Percentiles rank a stretch among this genome's conserved stretches.
phyloP scores from a whole-genome alignment of 23 tunicate species.

The Oikopleura dioica region DNA sequence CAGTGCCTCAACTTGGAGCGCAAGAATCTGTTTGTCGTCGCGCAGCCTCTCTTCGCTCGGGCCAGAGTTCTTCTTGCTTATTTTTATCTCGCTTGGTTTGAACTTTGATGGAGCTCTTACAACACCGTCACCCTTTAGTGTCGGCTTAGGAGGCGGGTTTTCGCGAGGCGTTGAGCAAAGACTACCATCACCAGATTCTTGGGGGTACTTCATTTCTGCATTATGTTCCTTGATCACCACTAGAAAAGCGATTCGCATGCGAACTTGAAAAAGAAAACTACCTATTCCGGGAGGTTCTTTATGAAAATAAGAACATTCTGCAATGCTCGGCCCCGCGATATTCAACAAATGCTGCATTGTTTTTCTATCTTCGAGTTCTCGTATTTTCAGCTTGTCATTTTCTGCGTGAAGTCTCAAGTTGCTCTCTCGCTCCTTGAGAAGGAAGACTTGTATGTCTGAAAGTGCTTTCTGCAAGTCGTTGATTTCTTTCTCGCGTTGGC shows the following conservation, averaged over 20 bases:
- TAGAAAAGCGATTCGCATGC: too few relatives aligned
- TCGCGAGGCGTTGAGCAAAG: too few relatives aligned
- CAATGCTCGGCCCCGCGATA: conserved; percentile 85
- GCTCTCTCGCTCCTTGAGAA: conserved; percentile 78
- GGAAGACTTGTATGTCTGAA: conserved; percentile 31
- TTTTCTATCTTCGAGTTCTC: conserved; percentile 76
- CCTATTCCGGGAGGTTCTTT: conserved; percentile 99
- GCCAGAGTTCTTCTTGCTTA: not conserved
- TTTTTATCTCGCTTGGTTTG: not conserved
- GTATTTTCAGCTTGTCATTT: conserved; percentile 64
- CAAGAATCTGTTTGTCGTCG: conserved; percentile 31
- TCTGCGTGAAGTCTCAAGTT: conserved; percentile 72
- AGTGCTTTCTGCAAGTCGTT: conserved; percentile 80
- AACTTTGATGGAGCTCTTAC: not conserved
- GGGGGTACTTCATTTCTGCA: too few relatives aligned
- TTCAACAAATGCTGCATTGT: conserved; percentile 70
- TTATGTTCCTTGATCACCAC: too few relatives aligned
- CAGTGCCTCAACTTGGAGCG: conserved; percentile 69
- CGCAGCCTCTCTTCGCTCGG: too few relatives aligned
- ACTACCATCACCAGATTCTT: too few relatives aligned
- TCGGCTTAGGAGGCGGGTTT: too few relatives aligned
- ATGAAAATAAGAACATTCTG: conserved; percentile 87
- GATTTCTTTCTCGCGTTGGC: conserved; percentile 76
- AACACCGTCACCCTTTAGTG: not conserved
- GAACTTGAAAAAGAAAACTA: too few relatives aligned